A percentile compares a stretch with the other conserved stretches of the same genome.
phyloP scores from a whole-genome alignment of 2,797 vertebrate species.

The Triplophysa bombifrons region DNA sequence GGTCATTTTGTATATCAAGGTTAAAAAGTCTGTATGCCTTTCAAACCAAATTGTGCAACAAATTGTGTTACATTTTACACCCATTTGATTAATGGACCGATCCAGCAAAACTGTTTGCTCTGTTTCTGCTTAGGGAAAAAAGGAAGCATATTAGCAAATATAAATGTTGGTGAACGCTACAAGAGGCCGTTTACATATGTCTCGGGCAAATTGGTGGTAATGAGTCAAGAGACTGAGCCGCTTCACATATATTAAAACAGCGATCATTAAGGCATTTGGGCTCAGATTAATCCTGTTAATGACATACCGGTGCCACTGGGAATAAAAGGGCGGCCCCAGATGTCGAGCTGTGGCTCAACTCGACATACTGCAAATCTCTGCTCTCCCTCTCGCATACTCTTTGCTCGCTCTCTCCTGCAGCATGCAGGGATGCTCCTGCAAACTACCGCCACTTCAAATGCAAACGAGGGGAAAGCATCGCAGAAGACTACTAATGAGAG shows the following conservation, averaged over 20 bases:
- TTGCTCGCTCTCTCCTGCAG: slow-evolving; percentile 58
- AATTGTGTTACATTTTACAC: background rate
- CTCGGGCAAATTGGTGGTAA: slow-evolving; percentile 99
- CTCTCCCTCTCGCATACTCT: slow-evolving; percentile 39
- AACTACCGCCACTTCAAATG: slow-evolving; percentile 97
- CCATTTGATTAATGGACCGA: slow-evolving; percentile 81
- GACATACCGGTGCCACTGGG: slow-evolving; percentile 95
- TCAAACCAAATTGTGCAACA: too few species aligned
- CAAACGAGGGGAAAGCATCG: slow-evolving; percentile 91
- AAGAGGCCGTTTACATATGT: slow-evolving; percentile 96
- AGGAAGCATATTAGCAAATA: slow-evolving; percentile 94
- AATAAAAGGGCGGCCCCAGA: slow-evolving; percentile 93
- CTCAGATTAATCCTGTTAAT: slow-evolving; percentile 99
- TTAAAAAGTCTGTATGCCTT: background rate
- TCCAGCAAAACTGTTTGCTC: slow-evolving; percentile 92
- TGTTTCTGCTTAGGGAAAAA: slow-evolving; percentile 81
- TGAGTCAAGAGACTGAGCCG: slow-evolving; percentile 99
- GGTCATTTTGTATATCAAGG: background rate
- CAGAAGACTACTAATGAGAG: slow-evolving; percentile 99
- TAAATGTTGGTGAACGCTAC: slow-evolving; percentile 95
- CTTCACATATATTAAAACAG: slow-evolving; percentile 99
- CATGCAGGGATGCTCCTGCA: slow-evolving; percentile 84
- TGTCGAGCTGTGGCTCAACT: slow-evolving; percentile 82
- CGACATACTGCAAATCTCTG: slow-evolving; percentile 43
- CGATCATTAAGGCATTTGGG: slow-evolving; percentile 99